Base-by-base conservation (phyloP, 1,140 invertebrate genomes). In the Oncopodura yosiiana region DNA sequence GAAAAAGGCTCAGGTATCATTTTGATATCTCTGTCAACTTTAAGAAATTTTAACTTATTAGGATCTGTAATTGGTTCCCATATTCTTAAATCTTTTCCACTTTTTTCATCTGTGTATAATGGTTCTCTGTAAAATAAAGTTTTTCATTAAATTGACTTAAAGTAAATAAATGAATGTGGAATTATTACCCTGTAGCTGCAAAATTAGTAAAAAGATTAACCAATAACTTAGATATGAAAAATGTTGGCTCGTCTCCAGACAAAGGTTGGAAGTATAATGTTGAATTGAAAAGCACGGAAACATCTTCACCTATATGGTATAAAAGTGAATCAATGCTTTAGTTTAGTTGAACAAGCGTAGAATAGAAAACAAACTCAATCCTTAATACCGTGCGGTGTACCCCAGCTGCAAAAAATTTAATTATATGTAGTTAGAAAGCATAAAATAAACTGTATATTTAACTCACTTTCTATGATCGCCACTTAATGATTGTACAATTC, bases 201-300 rank as follows among this genome's bases (percentile, higher is more conserved):
- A 58, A 62, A 53, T 62, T 62, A 1, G 48, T 24, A 12, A 53
- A 23, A 1, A 62, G 16, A 37, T 58, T 58, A 11, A 61, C 49
- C n/a, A 60, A n/a, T 19, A 55, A 46, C 14, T 54, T 48, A 2
- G 58, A 41, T 32, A 60, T 38, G 4, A 24, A 37, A 48, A 24
- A 55, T 11, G 29, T 55, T n/a, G 29, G n/a, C 2, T 46, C 32
- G 2, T 26, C 11, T n/a, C n/a, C 21, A 27, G 26, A 2, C 5
- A 37, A n/a, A 9, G 46, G 16, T 49, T 49, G 36, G 21, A 49
- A 49, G 34, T 49, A 49, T 3, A 26, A 16, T 5, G 34, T 26
- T 14, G 32, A 37, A 26, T 49, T 49, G 32, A 49, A 49, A 5
- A 49, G 18, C 8, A 49, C 9, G 14, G 32, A 37, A 5, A 49